A percentile compares a stretch with the other conserved stretches of the same genome.
Evolutionary conservation across 2,113 vertebrate genomes (phyloP).

Genomic region (Podilymbus podiceps): DNA sequence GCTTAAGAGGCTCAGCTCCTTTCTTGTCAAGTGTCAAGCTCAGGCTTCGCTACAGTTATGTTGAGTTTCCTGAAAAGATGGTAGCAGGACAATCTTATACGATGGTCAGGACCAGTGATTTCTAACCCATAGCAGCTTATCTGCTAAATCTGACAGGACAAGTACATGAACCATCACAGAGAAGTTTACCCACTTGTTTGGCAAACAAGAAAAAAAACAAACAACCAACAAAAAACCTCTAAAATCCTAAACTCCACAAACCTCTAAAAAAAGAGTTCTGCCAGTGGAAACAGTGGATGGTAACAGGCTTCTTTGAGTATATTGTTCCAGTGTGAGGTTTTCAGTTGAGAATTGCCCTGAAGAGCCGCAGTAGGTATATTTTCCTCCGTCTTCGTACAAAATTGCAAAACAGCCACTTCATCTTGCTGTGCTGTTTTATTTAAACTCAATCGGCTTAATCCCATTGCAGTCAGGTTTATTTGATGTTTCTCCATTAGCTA

Average conservation of each 20-base stretch:
- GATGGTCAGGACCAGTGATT: neutral
- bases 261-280: neutral
- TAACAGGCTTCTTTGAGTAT: neutral
- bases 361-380: neutral
- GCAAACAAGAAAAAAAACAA: neutral
- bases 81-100: neutral
- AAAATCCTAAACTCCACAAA: neutral
- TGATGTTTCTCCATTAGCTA: neutral
- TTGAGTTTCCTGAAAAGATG: neutral
- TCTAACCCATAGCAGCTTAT: neutral
- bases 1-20: neutral
- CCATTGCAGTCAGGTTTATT: neutral
- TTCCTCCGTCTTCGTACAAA: neutral
- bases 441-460: neutral
- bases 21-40: neutral
- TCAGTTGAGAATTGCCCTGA: neutral
- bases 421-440: neutral
- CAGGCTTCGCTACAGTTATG: neutral
- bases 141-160: neutral
- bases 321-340: neutral
- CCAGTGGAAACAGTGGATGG: neutral
- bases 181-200: neutral
- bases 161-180: neutral
- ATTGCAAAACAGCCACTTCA: neutral
- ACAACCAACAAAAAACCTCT: rapidly evolving